Evolutionary conservation across 2,113 vertebrate genomes (phyloP), one percentile per base, ranked within the genome.

Genomic region (Sinocyclocheilus anophthalmus): DNA sequence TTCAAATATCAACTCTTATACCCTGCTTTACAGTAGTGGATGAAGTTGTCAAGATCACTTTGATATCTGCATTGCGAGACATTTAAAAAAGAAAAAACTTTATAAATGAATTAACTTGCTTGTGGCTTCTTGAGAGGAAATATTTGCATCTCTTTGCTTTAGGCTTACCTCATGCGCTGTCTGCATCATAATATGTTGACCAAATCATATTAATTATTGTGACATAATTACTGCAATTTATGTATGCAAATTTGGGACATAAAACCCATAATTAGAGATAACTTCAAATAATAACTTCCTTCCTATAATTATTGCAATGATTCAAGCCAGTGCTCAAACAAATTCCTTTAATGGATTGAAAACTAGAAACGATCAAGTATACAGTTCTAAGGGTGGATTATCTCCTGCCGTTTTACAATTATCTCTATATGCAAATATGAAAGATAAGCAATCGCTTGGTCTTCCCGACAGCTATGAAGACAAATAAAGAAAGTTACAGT

Each of bases 291-390:
- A 94, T 94, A 93, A 93, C 92, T 93, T 93, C 90, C 88, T 91
- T 90, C 88, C 85, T 75, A 91, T 94, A 94, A 95, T 94, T 94
- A 95, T 84, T 92, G 90, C 91, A 91, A 92, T 94, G 94, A 94
- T 95, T 94, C 93, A 95, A 94, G 92, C 93, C 94, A 94, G 92
- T 95, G 93, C 94, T 93, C 94, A 94, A 93, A 95, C 94, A 95
- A 93, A 95, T 94, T 94, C 94, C 94, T 95, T 95, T 94, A 95
- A 94, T 92, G 92, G 92, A 95, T 92, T 94, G 93, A 92, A 94
- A 94, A 93, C 94, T 92, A 93, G 93, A 95, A 94, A 93, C 92
- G 90, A 92, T 91, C 91, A 90, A 92, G 93, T 94, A 94, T 92
- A 33, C 2, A 88, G 88, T 92, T 94, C 91, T 94, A 92, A 93